Evolutionary conservation across 2,797 vertebrate species (phyloP).

Genomic region (Mionectes olivaceus): DNA sequence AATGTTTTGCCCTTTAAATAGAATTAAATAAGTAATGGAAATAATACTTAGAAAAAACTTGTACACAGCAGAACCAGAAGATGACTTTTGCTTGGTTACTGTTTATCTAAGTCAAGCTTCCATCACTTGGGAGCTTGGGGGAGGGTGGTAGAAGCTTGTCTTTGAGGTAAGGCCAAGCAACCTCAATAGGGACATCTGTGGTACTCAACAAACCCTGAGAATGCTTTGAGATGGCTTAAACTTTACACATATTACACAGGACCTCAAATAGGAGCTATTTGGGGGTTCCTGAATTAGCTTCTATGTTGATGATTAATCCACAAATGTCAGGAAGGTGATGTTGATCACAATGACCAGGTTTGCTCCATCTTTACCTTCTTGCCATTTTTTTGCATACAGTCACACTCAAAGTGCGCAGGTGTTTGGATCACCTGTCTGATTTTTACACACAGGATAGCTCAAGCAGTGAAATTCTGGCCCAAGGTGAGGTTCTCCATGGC

Average conservation of each 20-base stretch:
- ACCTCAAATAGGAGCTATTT: not conserved
- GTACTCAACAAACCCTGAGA: not conserved
- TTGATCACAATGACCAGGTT: not conserved
- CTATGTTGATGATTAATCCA: not conserved
- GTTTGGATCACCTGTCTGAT: not conserved
- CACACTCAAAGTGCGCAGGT: not conserved
- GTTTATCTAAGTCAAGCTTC: conserved; percentile 26
- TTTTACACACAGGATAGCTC: accelerated
- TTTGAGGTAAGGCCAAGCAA: not conserved
- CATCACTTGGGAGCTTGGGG: not conserved
- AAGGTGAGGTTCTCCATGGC: not conserved
- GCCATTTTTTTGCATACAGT: not conserved
- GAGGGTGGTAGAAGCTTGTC: not conserved
- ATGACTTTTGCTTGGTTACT: not conserved
- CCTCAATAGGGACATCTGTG: not conserved
- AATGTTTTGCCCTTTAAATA: not conserved
- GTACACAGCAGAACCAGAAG: not conserved
- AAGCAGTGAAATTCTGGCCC: not conserved
- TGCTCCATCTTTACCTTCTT: not conserved
- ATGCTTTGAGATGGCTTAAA: not conserved
- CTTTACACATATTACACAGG: not conserved
- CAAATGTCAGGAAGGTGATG: not conserved
- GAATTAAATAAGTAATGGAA: conserved; percentile 7
- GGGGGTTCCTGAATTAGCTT: not conserved
- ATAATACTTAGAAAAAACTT: conserved; percentile 19